phyloP scores from a whole-genome alignment of 2,888 invertebrate genomes.

The Callosobruchus maculatus region DNA sequence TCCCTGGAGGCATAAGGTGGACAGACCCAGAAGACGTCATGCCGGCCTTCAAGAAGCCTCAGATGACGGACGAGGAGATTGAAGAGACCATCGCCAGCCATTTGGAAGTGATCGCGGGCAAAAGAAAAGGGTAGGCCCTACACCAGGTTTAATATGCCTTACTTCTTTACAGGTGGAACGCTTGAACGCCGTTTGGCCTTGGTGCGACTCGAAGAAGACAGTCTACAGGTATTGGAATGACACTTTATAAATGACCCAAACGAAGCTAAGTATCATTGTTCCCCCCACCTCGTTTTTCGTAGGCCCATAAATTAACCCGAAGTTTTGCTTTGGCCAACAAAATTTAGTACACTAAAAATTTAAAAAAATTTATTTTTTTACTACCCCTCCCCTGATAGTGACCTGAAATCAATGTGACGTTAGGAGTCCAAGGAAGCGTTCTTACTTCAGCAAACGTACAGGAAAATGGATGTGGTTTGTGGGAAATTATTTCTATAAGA shows the following conservation, averaged over 20 bases:
- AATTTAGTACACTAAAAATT: no score
- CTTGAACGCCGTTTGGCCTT: conserved; percentile 62
- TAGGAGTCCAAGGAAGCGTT: no score
- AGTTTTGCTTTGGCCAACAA: no score
- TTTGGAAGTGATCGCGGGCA: conserved; percentile 80
- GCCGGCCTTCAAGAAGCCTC: conserved; percentile 33
- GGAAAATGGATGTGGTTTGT: no score
- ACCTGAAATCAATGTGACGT: no score
- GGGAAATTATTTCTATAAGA: no score
- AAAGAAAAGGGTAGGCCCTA: conserved; percentile 73
- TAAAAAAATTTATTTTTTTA: no score
- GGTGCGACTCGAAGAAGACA: conserved; percentile 55
- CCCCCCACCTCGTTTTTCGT: background rate
- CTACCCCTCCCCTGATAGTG: no score
- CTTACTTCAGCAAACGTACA: no score
- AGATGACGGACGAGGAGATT: conserved; percentile 83
- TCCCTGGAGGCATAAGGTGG: conserved; percentile 78
- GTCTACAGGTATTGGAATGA: conserved; percentile 55
- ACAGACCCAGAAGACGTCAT: conserved; percentile 74
- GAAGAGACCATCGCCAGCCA: conserved; percentile 81
- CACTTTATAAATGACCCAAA: background rate
- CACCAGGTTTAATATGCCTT: conserved; percentile 3
- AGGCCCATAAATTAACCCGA: no score
- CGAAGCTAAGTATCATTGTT: background rate
- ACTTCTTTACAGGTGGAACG: conserved; percentile 59